Evolutionary conservation across 2,113 vertebrate genomes (phyloP), one percentile per base, ranked within the genome.

Genomic region (Gymnocephalus cernua): DNA sequence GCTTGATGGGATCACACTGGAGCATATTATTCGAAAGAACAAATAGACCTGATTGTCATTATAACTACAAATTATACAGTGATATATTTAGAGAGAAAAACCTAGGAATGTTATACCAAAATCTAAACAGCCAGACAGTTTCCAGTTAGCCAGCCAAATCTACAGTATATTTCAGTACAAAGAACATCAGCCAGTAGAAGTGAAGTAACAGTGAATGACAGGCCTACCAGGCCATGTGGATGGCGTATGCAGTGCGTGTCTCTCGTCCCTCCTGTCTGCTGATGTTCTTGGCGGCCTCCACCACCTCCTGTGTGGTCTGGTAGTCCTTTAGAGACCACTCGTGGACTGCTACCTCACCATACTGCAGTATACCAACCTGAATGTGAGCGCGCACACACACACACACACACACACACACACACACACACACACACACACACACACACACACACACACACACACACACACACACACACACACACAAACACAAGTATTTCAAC

Each of bases 331-430:
- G 94, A 2, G 91, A 96, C 97, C 97, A 99, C 91, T 98, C 98
- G 0, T 98, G 97, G 44, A 97, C 93, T 0, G 96, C 94, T 11
- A 77, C 88, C 91, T 99, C 98, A 0, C 97, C 97, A 0, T 99
- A 99, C 94, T 99, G 98, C 54, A 99, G 93, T 50, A 99, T 95
- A 1, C 96, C 98, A 6, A 98, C 97, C 98, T 98, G 83, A 38
- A 84, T 16, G 61, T 15, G 67, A 29, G 51, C 77, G 61, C n/a
- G 56, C 25, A 78, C 32, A 74, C 35, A 72, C 16, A 78, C 53
- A 32, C 27, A 50, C 68, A 78, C 2, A 54, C 27, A 32, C 25
- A 72, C n/a, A 74, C 23, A 71, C 18, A 38, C 48, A 65, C 74
- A 73, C 41, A 67, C 53, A 75, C 54, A 66, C 41, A 80, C 27